These are phyloP conservation scores for Paedocypris micromegethes DNA, from an alignment of 2,797 vertebrate species.

Conservation along the genomic window DNA sequence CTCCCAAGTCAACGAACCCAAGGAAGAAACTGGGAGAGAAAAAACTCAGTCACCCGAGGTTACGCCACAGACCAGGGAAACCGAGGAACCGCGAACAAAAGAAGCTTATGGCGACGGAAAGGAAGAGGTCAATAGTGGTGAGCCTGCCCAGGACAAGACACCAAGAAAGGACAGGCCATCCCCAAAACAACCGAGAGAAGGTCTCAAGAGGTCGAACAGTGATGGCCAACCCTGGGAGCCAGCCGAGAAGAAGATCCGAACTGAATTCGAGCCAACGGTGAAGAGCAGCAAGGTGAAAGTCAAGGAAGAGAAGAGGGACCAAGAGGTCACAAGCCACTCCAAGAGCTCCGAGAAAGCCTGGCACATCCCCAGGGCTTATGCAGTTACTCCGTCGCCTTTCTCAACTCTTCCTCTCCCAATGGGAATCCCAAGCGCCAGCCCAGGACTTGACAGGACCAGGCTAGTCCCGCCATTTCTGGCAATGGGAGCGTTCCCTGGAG, in stretches of 20 bases:
- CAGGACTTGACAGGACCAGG: constrained; percentile 40
- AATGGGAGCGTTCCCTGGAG: constrained; percentile 36
- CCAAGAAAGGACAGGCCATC: constrained; percentile 25
- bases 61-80: constrained; percentile 19
- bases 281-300: constrained; percentile 33
- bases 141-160: constrained; percentile 32
- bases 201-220: constrained; percentile 20
- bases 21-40: constrained; percentile 36
- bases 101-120: constrained; percentile 40
- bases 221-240: constrained; percentile 30
- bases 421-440: constrained; percentile 36
- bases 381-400: constrained; percentile 15
- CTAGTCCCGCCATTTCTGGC: constrained; percentile 37
- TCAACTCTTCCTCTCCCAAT: constrained; percentile 34
- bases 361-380: constrained; percentile 27
- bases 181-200: constrained; percentile 22
- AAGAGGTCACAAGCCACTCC: constrained; percentile 20
- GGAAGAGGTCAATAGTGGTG: constrained; percentile 36
- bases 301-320: constrained; percentile 45
- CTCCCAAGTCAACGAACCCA: constrained; percentile 29
- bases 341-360: constrained; percentile 32
- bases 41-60: constrained; percentile 19
- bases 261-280: constrained; percentile 23
- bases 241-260: constrained; percentile 47
- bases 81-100: constrained; percentile 32